Percentiles rank a stretch among this genome's conserved stretches.
phyloP scores from a whole-genome alignment of 30 jellyfish, hydroid and myxozoan genomes.

The Turritopsis rubra region DNA sequence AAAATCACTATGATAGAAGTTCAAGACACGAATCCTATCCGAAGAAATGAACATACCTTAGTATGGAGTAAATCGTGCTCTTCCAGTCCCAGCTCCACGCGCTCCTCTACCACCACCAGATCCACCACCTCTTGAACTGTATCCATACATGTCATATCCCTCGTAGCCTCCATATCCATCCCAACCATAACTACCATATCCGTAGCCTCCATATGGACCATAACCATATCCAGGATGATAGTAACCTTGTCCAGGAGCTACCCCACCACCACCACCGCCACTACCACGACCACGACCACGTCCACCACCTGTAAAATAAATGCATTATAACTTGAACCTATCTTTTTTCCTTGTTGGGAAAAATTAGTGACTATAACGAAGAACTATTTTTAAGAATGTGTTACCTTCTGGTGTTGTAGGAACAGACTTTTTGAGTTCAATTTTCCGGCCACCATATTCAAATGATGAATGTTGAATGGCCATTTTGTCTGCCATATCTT shows the following conservation, averaged over 20 bases:
- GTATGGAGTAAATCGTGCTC: slow-evolving; percentile 19
- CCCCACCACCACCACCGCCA: slow-evolving; percentile 19
- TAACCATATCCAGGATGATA: slow-evolving; percentile 29
- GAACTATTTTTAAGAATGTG: neutral
- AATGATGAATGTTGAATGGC: slow-evolving; percentile 51
- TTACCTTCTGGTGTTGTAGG: slow-evolving; percentile 28
- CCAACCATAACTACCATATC: slow-evolving; percentile 5
- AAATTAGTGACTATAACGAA: no score
- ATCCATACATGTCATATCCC: slow-evolving; percentile 29
- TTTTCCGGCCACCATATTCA: slow-evolving; percentile 37
- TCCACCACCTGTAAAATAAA: slow-evolving; percentile 21
- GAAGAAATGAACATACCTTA: neutral
- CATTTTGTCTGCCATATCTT: slow-evolving; percentile 46
- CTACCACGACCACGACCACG: slow-evolving; percentile 22
- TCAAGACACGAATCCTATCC: neutral
- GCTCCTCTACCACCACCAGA: slow-evolving; percentile 26
- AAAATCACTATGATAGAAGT: neutral
- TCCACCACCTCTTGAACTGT: slow-evolving; percentile 38
- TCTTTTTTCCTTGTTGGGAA: no score
- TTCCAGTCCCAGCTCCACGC: neutral
- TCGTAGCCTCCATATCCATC: slow-evolving; percentile 17
- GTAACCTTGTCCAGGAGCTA: slow-evolving; percentile 8
- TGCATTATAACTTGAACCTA: neutral
- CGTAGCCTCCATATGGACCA: slow-evolving; percentile 14
- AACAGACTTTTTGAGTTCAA: slow-evolving; percentile 37